Percentiles rank a stretch among this genome's conserved stretches.
Conservation (phyloP, 2,888 invertebrate species). For the Lochmaea capreae region DNA sequence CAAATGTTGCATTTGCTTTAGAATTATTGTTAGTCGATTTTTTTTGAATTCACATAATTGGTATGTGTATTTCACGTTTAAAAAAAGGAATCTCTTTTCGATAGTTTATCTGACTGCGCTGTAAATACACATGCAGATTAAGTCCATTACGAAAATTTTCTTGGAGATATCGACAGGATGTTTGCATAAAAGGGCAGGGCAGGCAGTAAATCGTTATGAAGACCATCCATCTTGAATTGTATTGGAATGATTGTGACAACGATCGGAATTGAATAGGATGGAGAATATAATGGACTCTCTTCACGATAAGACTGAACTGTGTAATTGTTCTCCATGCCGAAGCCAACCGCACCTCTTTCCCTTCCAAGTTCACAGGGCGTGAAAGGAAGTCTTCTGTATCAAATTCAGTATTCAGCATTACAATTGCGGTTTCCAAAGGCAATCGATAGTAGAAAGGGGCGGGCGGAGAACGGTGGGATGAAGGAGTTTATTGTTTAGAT, state of each 20-base stretch:
- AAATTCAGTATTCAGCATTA: slow-evolving; percentile 36
- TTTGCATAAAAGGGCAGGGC: slow-evolving; percentile 59
- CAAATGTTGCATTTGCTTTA: too few species aligned
- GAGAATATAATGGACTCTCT: slow-evolving; percentile 58
- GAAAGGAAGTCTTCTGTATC: slow-evolving; percentile 46
- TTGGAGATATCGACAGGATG: slow-evolving; percentile 57
- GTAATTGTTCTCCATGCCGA: slow-evolving; percentile 57
- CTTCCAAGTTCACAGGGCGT: slow-evolving; percentile 41
- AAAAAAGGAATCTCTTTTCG: slow-evolving; percentile 4
- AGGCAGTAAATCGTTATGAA: slow-evolving; percentile 52
- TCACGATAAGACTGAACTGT: slow-evolving; percentile 60
- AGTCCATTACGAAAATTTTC: slow-evolving; percentile 43
- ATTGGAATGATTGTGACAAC: slow-evolving; percentile 62
- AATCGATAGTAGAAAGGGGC: slow-evolving; percentile 31
- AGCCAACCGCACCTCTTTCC: slow-evolving; percentile 50
- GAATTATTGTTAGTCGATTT: neutral
- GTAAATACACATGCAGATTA: slow-evolving; percentile 29
- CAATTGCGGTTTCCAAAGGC: slow-evolving; percentile 33
- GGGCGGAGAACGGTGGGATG: neutral
- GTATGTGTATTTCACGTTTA: neutral
- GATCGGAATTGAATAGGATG: slow-evolving; percentile 58
- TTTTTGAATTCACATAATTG: too few species aligned
- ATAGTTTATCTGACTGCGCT: too few species aligned
- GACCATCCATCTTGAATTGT: slow-evolving; percentile 62
- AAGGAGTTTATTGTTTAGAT: neutral